Evolutionary conservation across 2,113 vertebrate genomes (phyloP), one percentile per base, ranked within the genome.

Genomic region (Dolichallabes microphthalmus): DNA sequence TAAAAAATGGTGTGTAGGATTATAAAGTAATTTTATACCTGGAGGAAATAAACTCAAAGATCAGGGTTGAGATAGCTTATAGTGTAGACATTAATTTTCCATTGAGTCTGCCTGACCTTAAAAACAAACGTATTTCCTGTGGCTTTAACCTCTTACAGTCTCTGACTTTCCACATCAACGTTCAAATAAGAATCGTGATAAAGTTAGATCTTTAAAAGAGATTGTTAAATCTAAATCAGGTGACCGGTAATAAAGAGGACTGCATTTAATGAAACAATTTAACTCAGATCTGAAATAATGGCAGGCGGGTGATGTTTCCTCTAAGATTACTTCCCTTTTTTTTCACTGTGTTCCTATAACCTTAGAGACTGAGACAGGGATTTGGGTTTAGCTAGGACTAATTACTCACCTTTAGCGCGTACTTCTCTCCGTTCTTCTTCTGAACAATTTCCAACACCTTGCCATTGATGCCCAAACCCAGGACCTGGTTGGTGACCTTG

Each of bases 391-490:
- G 45, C 45, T 45, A 45, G 45, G 45, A 45, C 45, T 8, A 45
- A 45, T 6, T 45, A 45, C 66, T 76, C 92, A 98, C 97, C 95
- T 99, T 99, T 1, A 99, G 92, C 0, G 97, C 97, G 85, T 96
- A 98, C 89, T 98, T 98, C 80, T 97, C 96, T 8, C 94, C 96
- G 10, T 93, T 96, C 88, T 95, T 96, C 95, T 96, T 98, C 69
- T 94, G 95, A 85, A 96, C 96, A 89, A 98, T 96, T 88, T 98
- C 96, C 75, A 99, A 91, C 86, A 99, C 97, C 92, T 97, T 98
- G 53, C 97, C 97, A 92, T 99, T 99, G 94, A 99, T 99, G 69
- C 97, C 97, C 87, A 98, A 93, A 10, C 97, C 97, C 91, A 98
- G 90, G 80, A 98, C 97, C 93, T 97, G 97, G 89, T 93, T 96